Base-by-base conservation (phyloP, 2,888 invertebrate species). In the Panzeria rudis region DNA sequence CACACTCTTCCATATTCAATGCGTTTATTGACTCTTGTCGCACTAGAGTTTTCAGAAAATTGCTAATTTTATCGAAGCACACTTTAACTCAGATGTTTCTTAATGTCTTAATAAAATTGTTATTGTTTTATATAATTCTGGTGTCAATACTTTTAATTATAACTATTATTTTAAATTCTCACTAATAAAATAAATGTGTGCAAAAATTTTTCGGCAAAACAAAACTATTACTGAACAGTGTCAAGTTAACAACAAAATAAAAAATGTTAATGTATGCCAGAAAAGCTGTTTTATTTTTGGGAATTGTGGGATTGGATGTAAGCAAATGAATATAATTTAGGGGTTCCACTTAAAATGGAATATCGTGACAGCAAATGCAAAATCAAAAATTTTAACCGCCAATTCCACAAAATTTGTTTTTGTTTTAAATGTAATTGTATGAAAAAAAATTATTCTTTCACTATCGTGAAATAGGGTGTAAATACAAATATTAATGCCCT, bases 1-100 rank as follows among this genome's bases (percentile, higher is more conserved):
- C 77, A 59, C 82, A 38, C 54, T 89, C 90, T 88, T 91, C 89
- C 89, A 89, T 89, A 84, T 86, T 71, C 84, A 87, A 38, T 52
- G 29, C 68, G 64, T 59, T 77, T 47, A 20, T 41, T 9, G 76
- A 61, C 23, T 80, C 66, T 44, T 44, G 52, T 6, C 73, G 11
- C 5, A 68, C 77, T 35, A 79, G 75, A 66, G 75, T 66, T 73
- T 61, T 64, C 15, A 80, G 15, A 17, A 75, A 79, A n/a, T 69
- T 52, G 15, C 71, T 81, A 85, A 83, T 66, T 72, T 59, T 72
- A 25, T 80, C 50, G 71, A 84, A 84, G 52, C 81, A 86, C 81
- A 84, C 84, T 84, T 84, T 84, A 61, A 50, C 44, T 61, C 4
- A 44, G 11, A 54, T 41, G 25, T 52, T 23, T 32, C 4, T 20